Evolutionary conservation across 2,888 invertebrate genomes (phyloP).

Genomic region (Gymnosoma rotundatum): DNA sequence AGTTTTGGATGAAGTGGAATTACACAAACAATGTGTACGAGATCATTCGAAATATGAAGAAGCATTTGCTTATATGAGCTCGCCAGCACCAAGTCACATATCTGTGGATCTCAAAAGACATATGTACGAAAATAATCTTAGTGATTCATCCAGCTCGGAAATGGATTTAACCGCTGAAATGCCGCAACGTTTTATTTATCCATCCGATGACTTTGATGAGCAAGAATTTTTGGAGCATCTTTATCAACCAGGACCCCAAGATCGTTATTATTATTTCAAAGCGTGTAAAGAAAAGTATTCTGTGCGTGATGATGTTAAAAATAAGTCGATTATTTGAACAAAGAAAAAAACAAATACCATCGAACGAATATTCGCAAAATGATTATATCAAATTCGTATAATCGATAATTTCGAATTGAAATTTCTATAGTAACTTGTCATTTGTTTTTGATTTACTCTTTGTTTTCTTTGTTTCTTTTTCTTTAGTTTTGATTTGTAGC

Average conservation of each 20-base stretch:
- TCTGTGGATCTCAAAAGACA: neutral
- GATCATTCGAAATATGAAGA: slow-evolving; percentile 45
- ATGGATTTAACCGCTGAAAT: neutral
- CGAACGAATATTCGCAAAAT: neutral
- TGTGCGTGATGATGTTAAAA: slow-evolving; percentile 27
- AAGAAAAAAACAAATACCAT: neutral
- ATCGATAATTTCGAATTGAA: slow-evolving; percentile 57
- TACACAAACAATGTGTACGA: slow-evolving; percentile 38
- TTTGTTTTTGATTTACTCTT: slow-evolving; percentile 15
- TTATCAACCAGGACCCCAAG: slow-evolving; percentile 72
- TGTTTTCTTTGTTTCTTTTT: neutral
- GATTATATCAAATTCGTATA: slow-evolving; percentile 35
- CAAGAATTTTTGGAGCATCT: slow-evolving; percentile 74
- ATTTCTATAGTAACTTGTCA: slow-evolving; percentile 73
- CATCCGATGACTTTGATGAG: slow-evolving; percentile 73
- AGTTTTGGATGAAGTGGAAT: slow-evolving; percentile 64
- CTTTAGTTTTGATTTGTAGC: slow-evolving; percentile 19
- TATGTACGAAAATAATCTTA: slow-evolving; percentile 5
- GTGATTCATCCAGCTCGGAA: neutral
- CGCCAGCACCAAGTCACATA: neutral
- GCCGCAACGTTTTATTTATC: slow-evolving; percentile 68
- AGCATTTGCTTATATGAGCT: neutral
- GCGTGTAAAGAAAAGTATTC: slow-evolving; percentile 27
- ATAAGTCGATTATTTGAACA: slow-evolving; percentile 28
- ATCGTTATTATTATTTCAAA: slow-evolving; percentile 72